Conservation (phyloP, 1,140 invertebrate genomes). For the Dendrolimus kikuchii region DNA sequence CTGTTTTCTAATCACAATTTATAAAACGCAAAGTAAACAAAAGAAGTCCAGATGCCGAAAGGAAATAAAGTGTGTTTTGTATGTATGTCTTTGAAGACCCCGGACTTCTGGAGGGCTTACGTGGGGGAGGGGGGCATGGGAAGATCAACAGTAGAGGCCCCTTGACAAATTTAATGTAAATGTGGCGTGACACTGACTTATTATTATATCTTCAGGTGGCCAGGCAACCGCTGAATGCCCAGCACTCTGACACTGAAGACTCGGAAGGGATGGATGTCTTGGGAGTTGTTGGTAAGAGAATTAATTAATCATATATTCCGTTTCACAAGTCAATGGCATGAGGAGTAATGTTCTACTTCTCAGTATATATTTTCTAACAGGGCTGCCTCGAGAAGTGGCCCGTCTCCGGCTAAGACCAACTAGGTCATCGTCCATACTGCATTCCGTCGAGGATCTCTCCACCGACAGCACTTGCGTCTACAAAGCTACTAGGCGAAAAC, state of each 20-base stretch:
- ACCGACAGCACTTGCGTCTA: conserved; percentile 84
- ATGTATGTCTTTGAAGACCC: too few relatives aligned
- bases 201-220: conserved; percentile 27
- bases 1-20: too few relatives aligned
- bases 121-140: too few relatives aligned
- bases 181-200: neutral
- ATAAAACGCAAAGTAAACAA: too few relatives aligned
- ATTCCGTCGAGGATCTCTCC: conserved; percentile 82
- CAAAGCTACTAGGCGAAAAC: conserved; percentile 71
- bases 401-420: conserved; percentile 69
- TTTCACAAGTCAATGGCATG: too few relatives aligned
- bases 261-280: conserved; percentile 54
- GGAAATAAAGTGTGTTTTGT: too few relatives aligned
- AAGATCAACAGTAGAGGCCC: too few relatives aligned
- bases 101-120: too few relatives aligned
- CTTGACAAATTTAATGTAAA: too few relatives aligned
- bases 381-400: conserved; percentile 44
- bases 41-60: too few relatives aligned
- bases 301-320: neutral
- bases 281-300: conserved; percentile 53
- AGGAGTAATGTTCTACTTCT: too few relatives aligned
- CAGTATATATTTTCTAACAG: conserved; percentile 17
- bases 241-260: conserved; percentile 56
- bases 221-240: conserved; percentile 27
- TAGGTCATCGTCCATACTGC: conserved; percentile 78